Conservation (phyloP, 2,113 vertebrate genomes). For the Leucopsar rothschildi region DNA sequence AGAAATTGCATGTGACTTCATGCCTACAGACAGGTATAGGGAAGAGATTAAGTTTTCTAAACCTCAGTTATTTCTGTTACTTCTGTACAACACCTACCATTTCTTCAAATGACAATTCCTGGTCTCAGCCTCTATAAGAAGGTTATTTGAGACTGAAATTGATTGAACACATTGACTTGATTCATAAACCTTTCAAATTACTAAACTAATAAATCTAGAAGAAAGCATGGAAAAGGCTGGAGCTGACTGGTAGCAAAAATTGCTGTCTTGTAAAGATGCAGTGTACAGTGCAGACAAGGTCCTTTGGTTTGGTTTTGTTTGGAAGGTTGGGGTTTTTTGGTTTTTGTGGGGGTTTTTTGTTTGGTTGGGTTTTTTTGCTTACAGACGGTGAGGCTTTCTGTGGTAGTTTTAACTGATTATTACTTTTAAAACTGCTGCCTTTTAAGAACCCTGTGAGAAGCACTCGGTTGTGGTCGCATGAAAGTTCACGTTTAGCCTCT, state of each 20-base stretch:
- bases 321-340: neutral
- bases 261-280: neutral
- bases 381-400: fast-evolving
- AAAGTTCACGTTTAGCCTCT: neutral
- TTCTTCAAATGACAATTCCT: neutral
- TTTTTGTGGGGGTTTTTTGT: neutral
- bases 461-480: fast-evolving
- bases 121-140: neutral
- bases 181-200: neutral
- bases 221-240: neutral
- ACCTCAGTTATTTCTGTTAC: neutral
- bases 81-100: neutral
- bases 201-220: neutral
- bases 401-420: neutral
- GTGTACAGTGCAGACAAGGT: neutral
- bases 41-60: neutral
- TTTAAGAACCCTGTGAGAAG: neutral
- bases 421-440: neutral
- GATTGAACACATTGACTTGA: neutral
- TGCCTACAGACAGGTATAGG: neutral
- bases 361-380: neutral
- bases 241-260: neutral
- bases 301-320: neutral
- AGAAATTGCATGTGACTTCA: neutral
- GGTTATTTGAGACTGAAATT: neutral